Percentiles rank a stretch among this genome's conserved stretches.
Evolutionary conservation across 2,797 vertebrate species (phyloP).

Genomic region (Coluber constrictor): DNA sequence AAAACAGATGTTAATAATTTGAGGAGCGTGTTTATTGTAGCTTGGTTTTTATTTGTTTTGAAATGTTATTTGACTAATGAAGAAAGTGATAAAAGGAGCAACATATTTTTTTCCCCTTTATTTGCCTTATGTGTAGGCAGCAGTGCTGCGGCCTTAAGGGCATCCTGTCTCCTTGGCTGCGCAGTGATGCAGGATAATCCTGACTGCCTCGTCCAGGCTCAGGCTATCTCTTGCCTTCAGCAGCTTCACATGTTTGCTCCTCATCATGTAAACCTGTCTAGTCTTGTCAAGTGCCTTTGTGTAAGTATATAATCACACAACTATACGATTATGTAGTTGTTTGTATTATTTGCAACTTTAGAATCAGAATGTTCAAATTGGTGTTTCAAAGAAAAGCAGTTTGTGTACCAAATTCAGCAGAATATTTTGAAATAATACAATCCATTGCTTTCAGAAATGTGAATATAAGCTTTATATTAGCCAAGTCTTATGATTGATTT

Average conservation of each 20-base stretch:
- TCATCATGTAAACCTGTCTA: constrained; percentile 82
- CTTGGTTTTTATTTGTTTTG: neutral
- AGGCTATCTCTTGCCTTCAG: constrained; percentile 89
- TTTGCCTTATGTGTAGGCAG: constrained; percentile 67
- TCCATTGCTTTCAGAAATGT: neutral
- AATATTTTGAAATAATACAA: neutral
- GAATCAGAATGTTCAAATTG: neutral
- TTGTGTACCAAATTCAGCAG: neutral
- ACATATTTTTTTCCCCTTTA: neutral
- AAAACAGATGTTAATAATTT: neutral
- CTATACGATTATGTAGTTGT: neutral
- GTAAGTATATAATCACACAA: constrained; percentile 73
- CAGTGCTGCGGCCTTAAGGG: constrained; percentile 71
- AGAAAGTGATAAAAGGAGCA: neutral
- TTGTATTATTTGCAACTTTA: neutral
- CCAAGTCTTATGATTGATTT: neutral
- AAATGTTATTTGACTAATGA: neutral
- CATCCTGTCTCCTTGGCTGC: constrained; percentile 83
- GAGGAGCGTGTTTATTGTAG: neutral
- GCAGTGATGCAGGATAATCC: constrained; percentile 84
- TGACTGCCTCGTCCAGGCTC: constrained; percentile 85
- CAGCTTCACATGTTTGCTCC: constrained; percentile 96
- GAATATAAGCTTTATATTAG: neutral
- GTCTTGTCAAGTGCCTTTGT: constrained; percentile 85
- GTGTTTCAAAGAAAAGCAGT: neutral